phyloP scores from a whole-genome alignment of 2,797 vertebrate species.

The Neoniphon sammara region DNA sequence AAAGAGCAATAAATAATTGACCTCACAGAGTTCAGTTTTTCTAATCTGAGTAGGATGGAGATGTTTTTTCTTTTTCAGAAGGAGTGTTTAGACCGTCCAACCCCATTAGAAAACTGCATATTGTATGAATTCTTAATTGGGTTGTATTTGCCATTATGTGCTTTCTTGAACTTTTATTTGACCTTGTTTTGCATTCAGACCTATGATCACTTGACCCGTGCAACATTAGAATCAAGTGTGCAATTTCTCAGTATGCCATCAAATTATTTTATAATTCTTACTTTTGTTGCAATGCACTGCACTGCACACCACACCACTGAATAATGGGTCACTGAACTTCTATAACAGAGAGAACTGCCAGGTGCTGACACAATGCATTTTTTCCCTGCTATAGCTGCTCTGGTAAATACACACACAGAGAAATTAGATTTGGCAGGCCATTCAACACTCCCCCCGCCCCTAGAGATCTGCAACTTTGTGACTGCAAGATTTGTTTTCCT shows the following conservation, averaged over 20 bases:
- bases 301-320: constrained; percentile 48
- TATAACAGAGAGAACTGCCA: constrained; percentile 72
- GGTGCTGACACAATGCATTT: constrained; percentile 76
- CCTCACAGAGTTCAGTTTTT: neutral
- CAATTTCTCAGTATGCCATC: constrained; percentile 47
- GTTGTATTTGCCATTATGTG: neutral
- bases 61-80: neutral
- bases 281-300: constrained; percentile 35
- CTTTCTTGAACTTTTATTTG: neutral
- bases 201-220: constrained; percentile 12
- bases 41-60: neutral
- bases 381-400: constrained; percentile 61
- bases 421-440: constrained; percentile 80
- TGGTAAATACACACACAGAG: constrained; percentile 76
- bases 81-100: neutral
- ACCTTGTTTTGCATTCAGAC: constrained; percentile 2
- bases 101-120: neutral
- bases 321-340: constrained; percentile 77
- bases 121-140: neutral
- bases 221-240: constrained; percentile 27
- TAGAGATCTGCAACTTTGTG: constrained; percentile 68
- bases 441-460: constrained; percentile 68
- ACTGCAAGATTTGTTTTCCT: constrained; percentile 46
- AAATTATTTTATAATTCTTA: constrained; percentile 53
- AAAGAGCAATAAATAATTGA: neutral